Percentiles rank a stretch among this genome's conserved stretches.
These are phyloP conservation scores for Drosophila athabasca DNA, from an alignment of 1,140 invertebrate genomes.

Conservation along the genomic window DNA sequence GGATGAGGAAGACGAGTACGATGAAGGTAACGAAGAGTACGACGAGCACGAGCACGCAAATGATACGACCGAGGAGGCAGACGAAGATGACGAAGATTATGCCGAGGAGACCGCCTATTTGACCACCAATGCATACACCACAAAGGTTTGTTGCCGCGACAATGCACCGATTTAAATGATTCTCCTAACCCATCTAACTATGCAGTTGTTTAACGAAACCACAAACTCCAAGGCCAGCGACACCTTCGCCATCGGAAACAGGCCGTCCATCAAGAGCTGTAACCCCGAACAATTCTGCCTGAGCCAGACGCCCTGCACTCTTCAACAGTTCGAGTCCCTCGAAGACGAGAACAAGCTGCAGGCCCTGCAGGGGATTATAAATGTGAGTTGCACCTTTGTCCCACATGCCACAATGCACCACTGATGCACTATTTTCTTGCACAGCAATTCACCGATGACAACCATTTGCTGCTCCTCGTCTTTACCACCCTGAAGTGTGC, in stretches of 20 bases:
- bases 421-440: not conserved
- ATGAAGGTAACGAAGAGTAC: conserved; percentile 48
- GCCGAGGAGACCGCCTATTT: conserved; percentile 71
- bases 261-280: conserved; percentile 10
- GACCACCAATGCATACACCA: conserved; percentile 58
- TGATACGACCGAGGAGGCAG: conserved; percentile 60
- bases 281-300: conserved; percentile 70
- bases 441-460: conserved; percentile 75
- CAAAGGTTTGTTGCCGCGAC: conserved; percentile 49
- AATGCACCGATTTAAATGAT: not conserved
- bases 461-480: conserved; percentile 84
- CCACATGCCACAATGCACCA: not conserved
- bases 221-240: conserved; percentile 30
- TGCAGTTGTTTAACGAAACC: conserved; percentile 51
- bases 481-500: conserved; percentile 87
- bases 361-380: conserved; percentile 78
- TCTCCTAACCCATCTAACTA: not conserved
- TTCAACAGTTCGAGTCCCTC: conserved; percentile 68
- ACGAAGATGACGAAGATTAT: conserved; percentile 58
- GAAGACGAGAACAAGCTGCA: conserved; percentile 61
- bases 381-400: conserved; percentile 46
- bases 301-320: conserved; percentile 62
- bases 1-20: conserved; percentile 24
- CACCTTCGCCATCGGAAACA: conserved; percentile 47
- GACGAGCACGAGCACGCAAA: conserved; percentile 78